Evolutionary conservation across 2,797 vertebrate genomes (phyloP).

Genomic region (Hoplostethus mediterraneus): DNA sequence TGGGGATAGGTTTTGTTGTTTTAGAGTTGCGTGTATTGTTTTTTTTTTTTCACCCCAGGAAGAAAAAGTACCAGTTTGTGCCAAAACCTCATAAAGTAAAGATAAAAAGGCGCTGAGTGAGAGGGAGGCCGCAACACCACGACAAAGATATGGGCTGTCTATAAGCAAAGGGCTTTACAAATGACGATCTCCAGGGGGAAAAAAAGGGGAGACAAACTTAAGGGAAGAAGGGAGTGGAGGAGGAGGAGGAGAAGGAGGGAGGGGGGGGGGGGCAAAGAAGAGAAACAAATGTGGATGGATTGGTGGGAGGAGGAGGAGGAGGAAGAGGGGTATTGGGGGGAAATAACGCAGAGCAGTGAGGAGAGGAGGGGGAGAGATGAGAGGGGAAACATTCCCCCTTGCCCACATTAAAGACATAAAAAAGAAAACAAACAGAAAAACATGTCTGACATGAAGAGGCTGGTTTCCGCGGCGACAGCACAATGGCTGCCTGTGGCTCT

Average conservation of each 20-base stretch:
- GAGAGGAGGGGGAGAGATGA: conserved; percentile 53
- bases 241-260: conserved; percentile 32
- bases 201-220: conserved; percentile 44
- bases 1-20: conserved; percentile 82
- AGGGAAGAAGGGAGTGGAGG: conserved; percentile 40
- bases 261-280: conserved; percentile 50
- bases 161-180: conserved; percentile 83
- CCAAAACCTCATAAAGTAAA: conserved; percentile 85
- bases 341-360: conserved; percentile 58
- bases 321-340: conserved; percentile 70
- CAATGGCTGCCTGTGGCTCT: conserved; percentile 89
- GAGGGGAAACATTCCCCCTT: conserved; percentile 84
- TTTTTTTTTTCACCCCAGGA: conserved; percentile 53
- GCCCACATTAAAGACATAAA: conserved; percentile 90
- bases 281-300: conserved; percentile 77
- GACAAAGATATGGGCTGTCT: conserved; percentile 85
- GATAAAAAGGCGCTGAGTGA: conserved; percentile 79
- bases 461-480: conserved; percentile 91
- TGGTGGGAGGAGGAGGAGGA: conserved; percentile 67
- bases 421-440: conserved; percentile 92
- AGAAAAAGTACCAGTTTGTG: conserved; percentile 79
- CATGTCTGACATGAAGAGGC: conserved; percentile 92
- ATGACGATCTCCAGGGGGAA: conserved; percentile 81
- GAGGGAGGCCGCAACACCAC: conserved; percentile 80
- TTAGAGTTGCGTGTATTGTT: conserved; percentile 72